Evolutionary conservation across 1,140 invertebrate genomes (phyloP).

Genomic region (Pseudomyrmex cubaensis): DNA sequence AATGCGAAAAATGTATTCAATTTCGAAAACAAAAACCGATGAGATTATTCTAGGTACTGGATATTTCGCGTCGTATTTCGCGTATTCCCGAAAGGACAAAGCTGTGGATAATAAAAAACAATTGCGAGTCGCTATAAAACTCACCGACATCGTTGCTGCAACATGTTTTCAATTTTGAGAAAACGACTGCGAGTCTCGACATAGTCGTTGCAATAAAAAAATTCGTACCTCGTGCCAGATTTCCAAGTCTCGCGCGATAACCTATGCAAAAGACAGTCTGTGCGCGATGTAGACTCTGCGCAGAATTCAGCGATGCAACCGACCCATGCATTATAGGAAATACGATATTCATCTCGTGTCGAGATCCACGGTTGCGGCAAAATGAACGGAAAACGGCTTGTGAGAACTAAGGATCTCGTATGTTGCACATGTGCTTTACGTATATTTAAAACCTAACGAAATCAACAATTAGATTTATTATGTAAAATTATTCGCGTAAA

Average conservation of each 20-base stretch:
- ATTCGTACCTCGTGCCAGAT: slow-evolving; percentile 32
- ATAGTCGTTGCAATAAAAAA: slow-evolving; percentile 38
- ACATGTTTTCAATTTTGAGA: neutral
- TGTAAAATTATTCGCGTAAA: neutral
- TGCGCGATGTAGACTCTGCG: slow-evolving; percentile 21
- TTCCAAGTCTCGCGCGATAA: slow-evolving; percentile 64
- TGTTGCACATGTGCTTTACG: neutral
- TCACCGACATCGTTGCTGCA: neutral
- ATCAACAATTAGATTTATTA: neutral
- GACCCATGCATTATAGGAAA: slow-evolving; percentile 72
- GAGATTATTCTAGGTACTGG: neutral
- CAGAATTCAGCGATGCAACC: slow-evolving; percentile 68
- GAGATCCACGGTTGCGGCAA: slow-evolving; percentile 50
- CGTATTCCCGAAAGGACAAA: neutral
- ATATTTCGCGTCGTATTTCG: neutral
- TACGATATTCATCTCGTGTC: slow-evolving; percentile 74
- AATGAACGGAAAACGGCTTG: slow-evolving; percentile 42
- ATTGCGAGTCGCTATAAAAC: neutral
- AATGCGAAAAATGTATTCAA: neutral
- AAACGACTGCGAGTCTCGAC: neutral
- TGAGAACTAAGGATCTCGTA: slow-evolving; percentile 24
- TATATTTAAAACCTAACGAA: neutral
- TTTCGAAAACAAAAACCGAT: neutral
- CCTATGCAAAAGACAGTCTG: slow-evolving; percentile 71
- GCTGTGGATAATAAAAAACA: neutral